These are phyloP conservation scores for Drosophila ohnishii DNA, from an alignment of 1,140 invertebrate species.

Conservation along the genomic window DNA sequence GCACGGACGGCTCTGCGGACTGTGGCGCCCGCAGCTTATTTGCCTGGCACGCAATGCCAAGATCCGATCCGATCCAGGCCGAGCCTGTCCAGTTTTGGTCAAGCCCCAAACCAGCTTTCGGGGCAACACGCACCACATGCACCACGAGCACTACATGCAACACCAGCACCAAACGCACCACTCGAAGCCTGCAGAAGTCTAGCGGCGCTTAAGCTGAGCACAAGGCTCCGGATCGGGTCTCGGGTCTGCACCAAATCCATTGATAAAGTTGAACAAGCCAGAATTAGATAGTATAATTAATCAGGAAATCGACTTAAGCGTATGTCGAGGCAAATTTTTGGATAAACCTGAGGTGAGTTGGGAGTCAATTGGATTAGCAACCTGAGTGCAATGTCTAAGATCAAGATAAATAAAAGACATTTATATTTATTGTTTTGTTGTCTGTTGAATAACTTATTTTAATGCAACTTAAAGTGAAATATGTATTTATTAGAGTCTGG, in stretches of 20 bases:
- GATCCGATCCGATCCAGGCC: conserved; percentile 47
- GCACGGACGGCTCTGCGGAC: conserved; percentile 20
- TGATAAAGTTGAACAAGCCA: conserved; percentile 33
- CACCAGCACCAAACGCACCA: conserved; percentile 21
- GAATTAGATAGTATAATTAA: conserved; percentile 33
- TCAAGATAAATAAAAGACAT: background rate
- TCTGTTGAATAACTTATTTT: background rate
- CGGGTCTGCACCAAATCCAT: conserved; percentile 8
- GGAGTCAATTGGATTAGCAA: background rate
- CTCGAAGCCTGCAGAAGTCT: conserved; percentile 59
- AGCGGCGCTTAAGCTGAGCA: conserved; percentile 70
- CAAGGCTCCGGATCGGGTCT: conserved; percentile 50
- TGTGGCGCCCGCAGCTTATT: conserved; percentile 65
- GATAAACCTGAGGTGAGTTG: conserved; percentile 31
- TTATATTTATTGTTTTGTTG: background rate
- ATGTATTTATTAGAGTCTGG: background rate
- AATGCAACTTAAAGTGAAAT: background rate
- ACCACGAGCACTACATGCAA: conserved; percentile 9
- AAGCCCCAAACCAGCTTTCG: conserved; percentile 63
- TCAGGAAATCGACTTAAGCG: conserved; percentile 25
- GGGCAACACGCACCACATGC: conserved; percentile 42
- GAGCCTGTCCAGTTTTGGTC: conserved; percentile 60
- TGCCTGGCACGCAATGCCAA: conserved; percentile 66
- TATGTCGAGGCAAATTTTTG: conserved; percentile 17
- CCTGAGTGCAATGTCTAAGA: no score